Percentiles rank a stretch among this genome's conserved stretches.
Conservation (phyloP, 2,113 vertebrate species). For the Poicephalus meyeri region DNA sequence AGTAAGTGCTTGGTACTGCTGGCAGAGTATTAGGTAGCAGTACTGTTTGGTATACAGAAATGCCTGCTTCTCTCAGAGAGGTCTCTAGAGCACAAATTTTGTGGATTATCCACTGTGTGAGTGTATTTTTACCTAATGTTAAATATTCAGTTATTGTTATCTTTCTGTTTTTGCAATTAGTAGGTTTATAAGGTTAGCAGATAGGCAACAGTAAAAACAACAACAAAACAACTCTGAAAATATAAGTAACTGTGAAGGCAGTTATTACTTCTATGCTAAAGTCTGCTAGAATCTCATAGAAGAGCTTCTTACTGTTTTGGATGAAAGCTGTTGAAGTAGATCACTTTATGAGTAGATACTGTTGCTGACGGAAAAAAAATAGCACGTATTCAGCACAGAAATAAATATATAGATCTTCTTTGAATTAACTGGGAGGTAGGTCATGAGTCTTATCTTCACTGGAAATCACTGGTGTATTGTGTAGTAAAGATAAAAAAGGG, state of each 20-base stretch:
- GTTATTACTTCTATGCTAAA: background rate
- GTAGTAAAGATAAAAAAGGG: background rate
- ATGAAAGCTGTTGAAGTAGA: background rate
- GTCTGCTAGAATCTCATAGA: background rate
- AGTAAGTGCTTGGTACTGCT: accelerated
- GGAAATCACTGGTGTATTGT: background rate
- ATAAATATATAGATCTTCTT: background rate
- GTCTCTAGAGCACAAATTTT: accelerated
- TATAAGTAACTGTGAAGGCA: background rate
- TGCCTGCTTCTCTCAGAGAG: accelerated
- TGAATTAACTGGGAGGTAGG: background rate
- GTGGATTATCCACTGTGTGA: background rate
- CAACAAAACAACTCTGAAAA: background rate
- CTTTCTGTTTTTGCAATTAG: background rate
- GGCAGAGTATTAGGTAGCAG: accelerated
- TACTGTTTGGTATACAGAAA: accelerated
- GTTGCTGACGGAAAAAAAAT: background rate
- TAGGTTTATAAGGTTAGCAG: background rate
- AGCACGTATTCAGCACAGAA: background rate
- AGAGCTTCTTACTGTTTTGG: background rate
- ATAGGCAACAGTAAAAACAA: background rate
- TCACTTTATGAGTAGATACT: background rate
- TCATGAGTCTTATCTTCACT: background rate
- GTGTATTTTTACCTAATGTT: background rate
- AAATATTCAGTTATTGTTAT: background rate